Evolutionary conservation across 1,140 invertebrate species (phyloP).

Genomic region (Drosophila sp.): DNA sequence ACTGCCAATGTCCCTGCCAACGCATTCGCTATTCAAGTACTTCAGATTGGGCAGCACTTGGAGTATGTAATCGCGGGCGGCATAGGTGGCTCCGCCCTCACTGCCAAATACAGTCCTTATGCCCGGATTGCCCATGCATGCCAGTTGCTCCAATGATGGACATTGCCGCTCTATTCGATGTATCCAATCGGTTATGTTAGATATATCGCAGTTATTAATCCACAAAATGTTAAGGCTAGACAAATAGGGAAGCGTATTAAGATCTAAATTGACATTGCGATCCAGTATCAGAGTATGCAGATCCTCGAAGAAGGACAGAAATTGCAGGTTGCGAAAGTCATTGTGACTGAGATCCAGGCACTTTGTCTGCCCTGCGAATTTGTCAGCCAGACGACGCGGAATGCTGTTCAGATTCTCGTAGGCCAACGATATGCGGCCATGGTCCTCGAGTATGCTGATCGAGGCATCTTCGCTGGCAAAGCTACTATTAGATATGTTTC

Average conservation of each 20-base stretch:
- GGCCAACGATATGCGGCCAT: constrained; percentile 75
- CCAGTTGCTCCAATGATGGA: constrained; percentile 70
- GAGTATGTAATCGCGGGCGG: constrained; percentile 56
- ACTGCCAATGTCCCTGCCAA: constrained; percentile 8
- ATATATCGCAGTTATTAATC: constrained; percentile 81
- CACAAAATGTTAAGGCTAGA: constrained; percentile 73
- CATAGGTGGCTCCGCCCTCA: constrained; percentile 13
- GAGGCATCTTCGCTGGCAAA: constrained; percentile 68
- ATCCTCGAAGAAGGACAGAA: constrained; percentile 76
- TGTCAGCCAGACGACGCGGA: constrained; percentile 68
- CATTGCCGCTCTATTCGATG: constrained; percentile 70
- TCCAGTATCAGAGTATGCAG: constrained; percentile 75
- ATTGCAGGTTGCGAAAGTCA: constrained; percentile 72
- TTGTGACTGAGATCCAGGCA: constrained; percentile 78
- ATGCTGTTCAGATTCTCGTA: constrained; percentile 76
- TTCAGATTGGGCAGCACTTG: constrained; percentile 63
- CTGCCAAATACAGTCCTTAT: constrained; percentile 50
- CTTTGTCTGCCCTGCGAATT: constrained; percentile 72
- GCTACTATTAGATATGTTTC: constrained; percentile 68
- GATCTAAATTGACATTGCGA: constrained; percentile 65
- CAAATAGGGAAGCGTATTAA: constrained; percentile 72
- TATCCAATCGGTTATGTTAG: constrained; percentile 74
- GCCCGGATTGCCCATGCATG: constrained; percentile 78
- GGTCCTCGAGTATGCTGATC: constrained; percentile 69
- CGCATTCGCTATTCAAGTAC: constrained; percentile 59